Percentiles rank a stretch among this genome's conserved stretches.
Evolutionary conservation across 2,113 vertebrate species (phyloP).

Genomic region (Octodon degus): DNA sequence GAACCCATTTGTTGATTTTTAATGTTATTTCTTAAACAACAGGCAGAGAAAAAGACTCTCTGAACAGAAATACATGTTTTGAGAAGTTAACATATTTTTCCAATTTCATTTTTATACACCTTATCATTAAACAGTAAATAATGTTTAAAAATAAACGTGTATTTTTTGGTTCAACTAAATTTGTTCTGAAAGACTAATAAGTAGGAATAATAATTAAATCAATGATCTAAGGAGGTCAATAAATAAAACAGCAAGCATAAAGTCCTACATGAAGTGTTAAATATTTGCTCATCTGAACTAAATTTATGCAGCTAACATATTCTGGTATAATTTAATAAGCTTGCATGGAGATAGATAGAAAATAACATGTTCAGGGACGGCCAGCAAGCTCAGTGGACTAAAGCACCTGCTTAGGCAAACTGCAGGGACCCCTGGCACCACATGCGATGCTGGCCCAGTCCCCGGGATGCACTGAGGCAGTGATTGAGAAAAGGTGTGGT

Average conservation of each 20-base stretch:
- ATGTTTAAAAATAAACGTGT: background rate
- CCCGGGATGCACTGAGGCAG: too few species aligned
- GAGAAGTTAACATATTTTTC: background rate
- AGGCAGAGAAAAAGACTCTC: background rate
- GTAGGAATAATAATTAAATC: background rate
- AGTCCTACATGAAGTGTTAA: background rate
- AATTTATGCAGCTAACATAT: background rate
- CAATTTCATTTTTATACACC: background rate
- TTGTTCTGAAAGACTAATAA: constrained; percentile 10
- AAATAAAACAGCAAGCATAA: background rate
- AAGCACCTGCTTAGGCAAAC: too few species aligned
- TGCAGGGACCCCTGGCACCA: too few species aligned
- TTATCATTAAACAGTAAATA: background rate
- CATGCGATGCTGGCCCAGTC: too few species aligned
- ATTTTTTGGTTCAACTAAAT: background rate
- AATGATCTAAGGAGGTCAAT: background rate
- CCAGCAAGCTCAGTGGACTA: too few species aligned
- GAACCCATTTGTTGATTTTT: background rate
- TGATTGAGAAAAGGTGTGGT: too few species aligned
- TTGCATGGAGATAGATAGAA: background rate
- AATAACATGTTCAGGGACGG: background rate
- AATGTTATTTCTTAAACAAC: background rate
- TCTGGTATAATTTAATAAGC: background rate
- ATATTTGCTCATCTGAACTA: background rate
- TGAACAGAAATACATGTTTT: background rate